Conservation (phyloP, 2,888 invertebrate genomes). For the Mimas tiliae region DNA sequence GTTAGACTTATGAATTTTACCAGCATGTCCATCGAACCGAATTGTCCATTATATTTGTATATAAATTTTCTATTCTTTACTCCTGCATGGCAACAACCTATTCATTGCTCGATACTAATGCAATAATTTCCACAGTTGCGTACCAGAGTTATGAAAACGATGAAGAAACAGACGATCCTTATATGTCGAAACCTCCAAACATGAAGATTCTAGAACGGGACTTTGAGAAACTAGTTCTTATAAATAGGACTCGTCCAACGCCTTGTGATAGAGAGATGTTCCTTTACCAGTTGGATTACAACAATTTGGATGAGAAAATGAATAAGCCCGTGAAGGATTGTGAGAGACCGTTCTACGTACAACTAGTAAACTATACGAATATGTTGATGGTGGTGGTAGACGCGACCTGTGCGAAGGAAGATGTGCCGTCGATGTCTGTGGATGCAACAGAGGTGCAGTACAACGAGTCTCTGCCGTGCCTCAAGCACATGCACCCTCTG, state of each 20-base stretch:
- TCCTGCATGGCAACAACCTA: constrained; percentile 2
- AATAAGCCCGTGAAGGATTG: constrained; percentile 73
- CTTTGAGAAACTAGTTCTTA: constrained; percentile 87
- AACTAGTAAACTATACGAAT: constrained; percentile 91
- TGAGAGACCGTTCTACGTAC: constrained; percentile 88
- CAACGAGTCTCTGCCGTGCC: constrained; percentile 86
- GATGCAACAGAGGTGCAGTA: constrained; percentile 80
- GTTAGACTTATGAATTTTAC: neutral
- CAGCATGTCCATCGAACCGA: constrained; percentile 7
- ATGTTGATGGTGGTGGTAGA: constrained; percentile 92
- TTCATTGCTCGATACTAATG: neutral
- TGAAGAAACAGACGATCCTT: constrained; percentile 71
- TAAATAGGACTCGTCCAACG: constrained; percentile 91
- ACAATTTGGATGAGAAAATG: constrained; percentile 77
- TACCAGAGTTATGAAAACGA: constrained; percentile 81
- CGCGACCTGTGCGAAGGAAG: constrained; percentile 83
- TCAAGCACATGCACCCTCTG: constrained; percentile 84
- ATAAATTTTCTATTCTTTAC: neutral
- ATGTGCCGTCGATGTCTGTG: constrained; percentile 69
- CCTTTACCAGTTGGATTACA: constrained; percentile 82
- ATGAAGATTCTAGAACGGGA: constrained; percentile 80
- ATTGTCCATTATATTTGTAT: constrained; percentile 2
- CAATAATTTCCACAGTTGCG: constrained; percentile 51
- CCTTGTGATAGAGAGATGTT: constrained; percentile 92
- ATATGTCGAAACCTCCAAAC: constrained; percentile 69